Percentiles rank a stretch among this genome's conserved stretches.
phyloP scores from a whole-genome alignment of 2,113 vertebrate genomes.

The Fulica atra region DNA sequence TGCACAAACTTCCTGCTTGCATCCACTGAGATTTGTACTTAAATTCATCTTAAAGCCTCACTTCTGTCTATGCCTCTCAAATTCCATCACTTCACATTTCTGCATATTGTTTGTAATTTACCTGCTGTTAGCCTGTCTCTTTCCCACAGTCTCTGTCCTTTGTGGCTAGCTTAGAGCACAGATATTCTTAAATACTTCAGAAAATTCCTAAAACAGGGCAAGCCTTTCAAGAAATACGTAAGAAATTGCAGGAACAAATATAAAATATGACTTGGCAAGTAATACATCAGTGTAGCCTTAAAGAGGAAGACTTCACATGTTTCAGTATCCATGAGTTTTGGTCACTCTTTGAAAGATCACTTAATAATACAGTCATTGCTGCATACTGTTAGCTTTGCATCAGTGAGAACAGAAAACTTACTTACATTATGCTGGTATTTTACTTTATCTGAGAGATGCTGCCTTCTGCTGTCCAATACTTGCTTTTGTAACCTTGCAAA shows the following conservation, averaged over 20 bases:
- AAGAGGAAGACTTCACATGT: background rate
- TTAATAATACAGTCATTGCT: background rate
- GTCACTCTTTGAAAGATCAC: background rate
- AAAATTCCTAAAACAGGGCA: background rate
- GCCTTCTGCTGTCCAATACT: constrained; percentile 67
- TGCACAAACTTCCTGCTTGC: background rate
- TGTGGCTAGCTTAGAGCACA: background rate
- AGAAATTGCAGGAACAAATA: background rate
- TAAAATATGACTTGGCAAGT: background rate
- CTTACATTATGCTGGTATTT: constrained; percentile 67
- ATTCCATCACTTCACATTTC: background rate
- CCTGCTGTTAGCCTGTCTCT: background rate
- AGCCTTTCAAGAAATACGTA: background rate
- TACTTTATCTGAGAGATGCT: constrained; percentile 54
- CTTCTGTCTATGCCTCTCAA: background rate
- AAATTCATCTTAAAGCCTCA: background rate
- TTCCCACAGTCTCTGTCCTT: background rate
- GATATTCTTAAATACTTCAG: background rate
- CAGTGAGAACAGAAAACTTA: background rate
- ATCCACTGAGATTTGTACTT: background rate
- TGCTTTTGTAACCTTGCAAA: constrained; percentile 70
- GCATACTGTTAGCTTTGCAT: background rate
- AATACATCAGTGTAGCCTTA: background rate
- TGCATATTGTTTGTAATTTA: background rate
- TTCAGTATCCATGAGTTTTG: background rate